Conservation (phyloP, 1,140 invertebrate species). For the Rhizoglyphus robini region DNA sequence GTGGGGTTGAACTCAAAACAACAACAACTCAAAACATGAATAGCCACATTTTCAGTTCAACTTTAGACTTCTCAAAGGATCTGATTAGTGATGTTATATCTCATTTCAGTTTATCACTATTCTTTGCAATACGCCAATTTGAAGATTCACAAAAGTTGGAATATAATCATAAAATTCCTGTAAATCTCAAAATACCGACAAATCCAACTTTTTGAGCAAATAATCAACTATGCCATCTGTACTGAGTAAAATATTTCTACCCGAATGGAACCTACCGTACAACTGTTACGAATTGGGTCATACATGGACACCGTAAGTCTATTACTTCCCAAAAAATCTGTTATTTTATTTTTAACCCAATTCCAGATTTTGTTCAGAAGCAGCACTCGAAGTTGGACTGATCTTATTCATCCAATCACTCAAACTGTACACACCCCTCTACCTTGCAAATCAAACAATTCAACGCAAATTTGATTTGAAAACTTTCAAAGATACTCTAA, state of each 20-base stretch:
- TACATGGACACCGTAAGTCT: slow-evolving; percentile 49
- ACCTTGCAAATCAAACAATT: slow-evolving; percentile 34
- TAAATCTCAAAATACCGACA: no score
- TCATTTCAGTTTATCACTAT: no score
- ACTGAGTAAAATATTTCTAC: slow-evolving; percentile 43
- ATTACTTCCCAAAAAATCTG: no score
- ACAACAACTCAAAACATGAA: no score
- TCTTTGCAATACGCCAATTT: no score
- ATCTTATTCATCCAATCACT: slow-evolving; percentile 50
- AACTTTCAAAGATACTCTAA: slow-evolving; percentile 48
- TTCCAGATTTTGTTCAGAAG: slow-evolving; percentile 45
- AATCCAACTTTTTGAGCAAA: no score
- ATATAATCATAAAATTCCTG: no score
- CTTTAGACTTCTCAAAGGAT: no score
- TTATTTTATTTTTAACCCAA: slow-evolving; percentile 8
- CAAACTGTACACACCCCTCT: slow-evolving; percentile 58
- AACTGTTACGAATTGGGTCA: slow-evolving; percentile 57
- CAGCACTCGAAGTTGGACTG: slow-evolving; percentile 47
- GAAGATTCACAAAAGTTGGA: no score
- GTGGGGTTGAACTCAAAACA: no score
- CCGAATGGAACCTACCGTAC: slow-evolving; percentile 34
- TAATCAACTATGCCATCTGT: slow-evolving; percentile 31
- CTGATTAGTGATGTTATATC: no score
- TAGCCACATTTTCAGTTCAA: no score
- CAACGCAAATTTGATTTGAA: slow-evolving; percentile 44